Percentiles rank a stretch among this genome's conserved stretches.
These are phyloP conservation scores for Drosophila neocordata DNA, from an alignment of 1,140 invertebrate species.

Conservation along the genomic window DNA sequence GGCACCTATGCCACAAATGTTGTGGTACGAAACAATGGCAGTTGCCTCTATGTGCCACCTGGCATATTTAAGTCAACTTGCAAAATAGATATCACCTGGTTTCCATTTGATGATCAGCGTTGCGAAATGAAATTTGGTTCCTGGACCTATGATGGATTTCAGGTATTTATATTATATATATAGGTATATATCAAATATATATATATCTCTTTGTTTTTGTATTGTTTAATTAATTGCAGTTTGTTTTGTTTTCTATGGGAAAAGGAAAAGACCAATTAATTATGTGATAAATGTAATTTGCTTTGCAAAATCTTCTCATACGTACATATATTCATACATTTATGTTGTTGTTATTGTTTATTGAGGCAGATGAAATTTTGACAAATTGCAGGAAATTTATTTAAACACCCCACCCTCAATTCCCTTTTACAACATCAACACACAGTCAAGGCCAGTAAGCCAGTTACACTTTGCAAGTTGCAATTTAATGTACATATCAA, in stretches of 20 bases:
- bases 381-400: slow-evolving; percentile 1
- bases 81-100: slow-evolving; percentile 96
- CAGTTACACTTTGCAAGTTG: background rate
- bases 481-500: background rate
- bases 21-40: slow-evolving; percentile 96
- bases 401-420: too few species aligned
- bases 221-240: background rate
- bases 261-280: background rate
- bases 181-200: background rate
- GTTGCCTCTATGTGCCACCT: slow-evolving; percentile 97
- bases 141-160: slow-evolving; percentile 98
- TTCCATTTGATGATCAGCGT: slow-evolving; percentile 96
- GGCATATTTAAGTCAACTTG: slow-evolving; percentile 94
- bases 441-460: too few species aligned
- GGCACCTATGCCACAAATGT: slow-evolving; percentile 99
- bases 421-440: background rate
- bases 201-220: background rate
- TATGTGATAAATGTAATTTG: background rate
- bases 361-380: background rate
- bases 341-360: background rate
- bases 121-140: slow-evolving; percentile 97
- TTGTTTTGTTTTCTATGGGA: background rate
- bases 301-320: background rate
- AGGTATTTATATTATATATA: slow-evolving; percentile 85
- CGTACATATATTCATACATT: background rate